Conservation (phyloP, 2,797 vertebrate genomes). For the Karalla daura region DNA sequence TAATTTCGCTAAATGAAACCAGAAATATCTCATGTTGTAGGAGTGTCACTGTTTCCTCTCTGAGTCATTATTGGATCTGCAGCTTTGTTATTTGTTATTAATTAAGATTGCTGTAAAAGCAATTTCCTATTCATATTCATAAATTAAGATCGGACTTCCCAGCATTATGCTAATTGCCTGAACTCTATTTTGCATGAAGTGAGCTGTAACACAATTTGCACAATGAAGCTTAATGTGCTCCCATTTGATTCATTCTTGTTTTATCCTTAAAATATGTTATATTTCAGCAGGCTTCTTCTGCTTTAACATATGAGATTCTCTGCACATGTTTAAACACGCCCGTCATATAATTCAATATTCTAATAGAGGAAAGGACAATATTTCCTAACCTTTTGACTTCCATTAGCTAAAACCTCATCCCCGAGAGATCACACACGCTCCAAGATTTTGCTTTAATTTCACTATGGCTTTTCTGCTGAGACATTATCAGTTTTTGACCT, state of each 20-base stretch:
- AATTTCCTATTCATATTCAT: constrained; percentile 55
- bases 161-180: constrained; percentile 39
- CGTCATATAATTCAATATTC: constrained; percentile 26
- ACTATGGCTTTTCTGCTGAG: constrained; percentile 28
- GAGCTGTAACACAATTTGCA: constrained; percentile 8
- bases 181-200: constrained; percentile 28
- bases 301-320: background rate
- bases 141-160: constrained; percentile 42
- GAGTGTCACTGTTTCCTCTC: constrained; percentile 3
- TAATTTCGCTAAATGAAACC: too few species aligned
- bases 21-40: constrained; percentile 20
- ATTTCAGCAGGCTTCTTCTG: background rate
- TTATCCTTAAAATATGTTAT: constrained; percentile 10
- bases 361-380: constrained; percentile 38
- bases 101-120: constrained; percentile 31
- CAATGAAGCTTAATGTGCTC: constrained; percentile 12
- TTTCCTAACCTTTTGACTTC: constrained; percentile 56
- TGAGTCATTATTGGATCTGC: constrained; percentile 23
- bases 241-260: constrained; percentile 8
- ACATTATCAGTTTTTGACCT: constrained; percentile 70
- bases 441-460: constrained; percentile 50
- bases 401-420: constrained; percentile 36
- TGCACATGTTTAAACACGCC: background rate
- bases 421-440: constrained; percentile 28
- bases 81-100: constrained; percentile 17